Evolutionary conservation across 1,140 invertebrate genomes (phyloP), one percentile per base, ranked within the genome.

Genomic region (Nebria ingens): DNA sequence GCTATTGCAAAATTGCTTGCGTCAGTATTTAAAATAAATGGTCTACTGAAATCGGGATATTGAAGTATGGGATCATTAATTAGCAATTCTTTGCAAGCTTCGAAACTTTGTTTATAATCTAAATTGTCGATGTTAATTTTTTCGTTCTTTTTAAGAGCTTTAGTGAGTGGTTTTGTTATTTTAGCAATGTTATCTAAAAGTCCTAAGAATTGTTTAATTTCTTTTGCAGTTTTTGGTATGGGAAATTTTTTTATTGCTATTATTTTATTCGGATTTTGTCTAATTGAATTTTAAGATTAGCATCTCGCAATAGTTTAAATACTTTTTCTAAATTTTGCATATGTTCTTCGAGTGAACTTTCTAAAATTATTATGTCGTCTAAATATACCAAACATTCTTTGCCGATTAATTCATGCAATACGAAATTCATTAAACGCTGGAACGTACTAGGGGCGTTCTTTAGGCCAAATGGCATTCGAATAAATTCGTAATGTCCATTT

Each of bases 401-500:
- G 19, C 60, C 52, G 15, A 60, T 59, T 2, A 63, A 49, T 3
- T 60, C 61, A 13, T 17, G 34, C 9, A 70, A 53, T 9, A 65
- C 56, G n/a, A 54, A 55, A 40, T 68, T 59, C 62, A 71, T 69
- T 1, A 65, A 21, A 53, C 62, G 40, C 54, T 68, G 59, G 51
- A 68, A 65, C 12, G 59, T 58, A 9, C 59, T 51, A 11, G 61
- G 58, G 6, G 57, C 53, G 19, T 54, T 54, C 29, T 55, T 54
- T 6, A 67, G 20, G 9, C 64, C 64, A 13, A 63, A 56, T 15
- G 61, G 59, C 62, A 67, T 65, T 52, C 57, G 21, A 4, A 50
- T 22, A 53, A 65, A 74, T 57, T 74, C 65, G 51, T 63, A 76
- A 49, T 68, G 64, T 2, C 69, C 67, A 15, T 61, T 52, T 29